Evolutionary conservation across 2,797 vertebrate genomes (phyloP), one percentile per base, ranked within the genome.

Genomic region (Percopsis omiscomaycus): DNA sequence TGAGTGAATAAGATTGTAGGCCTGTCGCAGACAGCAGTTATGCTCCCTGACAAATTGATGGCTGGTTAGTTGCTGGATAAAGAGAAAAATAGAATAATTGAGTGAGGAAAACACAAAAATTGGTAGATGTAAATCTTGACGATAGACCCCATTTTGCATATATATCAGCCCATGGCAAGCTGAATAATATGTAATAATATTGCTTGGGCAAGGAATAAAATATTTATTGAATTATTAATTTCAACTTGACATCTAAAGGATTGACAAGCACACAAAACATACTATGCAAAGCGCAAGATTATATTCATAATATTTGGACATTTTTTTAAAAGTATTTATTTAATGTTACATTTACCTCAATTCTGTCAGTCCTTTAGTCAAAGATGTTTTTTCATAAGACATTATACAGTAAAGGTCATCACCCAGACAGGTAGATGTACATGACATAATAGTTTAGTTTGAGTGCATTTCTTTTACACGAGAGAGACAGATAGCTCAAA

Each of bases 211-310:
- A 70, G 69, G 22, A 69, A 74, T 46, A n/a, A 42, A 42, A 6
- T 42, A 14, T 66, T 51, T 15, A 42, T 27, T 47, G 15, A 49
- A 45, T 74, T 50, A 65, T 79, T 50, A 71, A 82, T 82, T 69
- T 50, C 44, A 73, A 68, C 45, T 55, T 48, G 32, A n/a, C 57
- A 27, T 44, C 74, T 9, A 42, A 80, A 67, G 66, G 3, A 56
- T 66, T 80, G 75, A 74, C 75, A 66, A 1, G 0, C 55, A 82
- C 64, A 82, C 78, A 83, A 85, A 85, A 75, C 69, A 66, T 1
- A 71, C 62, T 67, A 71, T 51, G 52, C 66, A 78, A 71, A 74
- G 55, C 63, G 59, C 69, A 64, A 74, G 83, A 82, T 71, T 54
- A 65, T 71, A 49, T 42, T 49, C 12, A 42, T 50, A 53, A 80